Conservation (phyloP, 2,113 vertebrate species). For the Pitta sordida region DNA sequence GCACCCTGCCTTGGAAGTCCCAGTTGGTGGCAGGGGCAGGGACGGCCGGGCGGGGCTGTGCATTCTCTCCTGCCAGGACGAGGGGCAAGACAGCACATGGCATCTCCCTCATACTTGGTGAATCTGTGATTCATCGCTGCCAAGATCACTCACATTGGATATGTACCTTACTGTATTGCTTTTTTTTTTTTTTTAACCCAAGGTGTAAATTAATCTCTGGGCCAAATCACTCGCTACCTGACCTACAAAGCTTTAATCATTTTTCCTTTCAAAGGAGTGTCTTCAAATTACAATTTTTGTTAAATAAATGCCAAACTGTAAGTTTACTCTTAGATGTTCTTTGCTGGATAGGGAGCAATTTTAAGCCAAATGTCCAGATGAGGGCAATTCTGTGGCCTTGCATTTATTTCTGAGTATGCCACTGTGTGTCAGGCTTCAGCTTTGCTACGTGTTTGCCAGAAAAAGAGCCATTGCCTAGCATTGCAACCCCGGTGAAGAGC, state of each 20-base stretch:
- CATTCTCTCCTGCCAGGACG: neutral
- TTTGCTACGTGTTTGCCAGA: neutral
- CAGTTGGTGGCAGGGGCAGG: neutral
- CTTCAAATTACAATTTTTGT: neutral
- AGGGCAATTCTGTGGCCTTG: neutral
- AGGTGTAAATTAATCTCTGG: neutral
- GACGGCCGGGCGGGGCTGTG: neutral
- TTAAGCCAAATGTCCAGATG: neutral
- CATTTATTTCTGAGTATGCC: neutral
- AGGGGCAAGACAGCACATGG: neutral
- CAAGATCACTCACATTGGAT: fast-evolving
- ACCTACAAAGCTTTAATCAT: neutral
- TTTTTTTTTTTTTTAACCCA: neutral
- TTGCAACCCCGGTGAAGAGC: neutral
- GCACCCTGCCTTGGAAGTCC: neutral
- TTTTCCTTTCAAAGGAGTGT: neutral
- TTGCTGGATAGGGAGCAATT: neutral
- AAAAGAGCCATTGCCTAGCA: neutral
- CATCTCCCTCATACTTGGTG: neutral
- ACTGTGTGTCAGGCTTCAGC: slow-evolving; percentile 54
- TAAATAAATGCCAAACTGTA: neutral
- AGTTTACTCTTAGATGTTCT: neutral
- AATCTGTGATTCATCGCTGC: neutral
- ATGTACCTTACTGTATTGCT: fast-evolving
- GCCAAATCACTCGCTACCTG: fast-evolving